Conservation (phyloP, 2,888 invertebrate genomes). For the Oscheius sp. region DNA sequence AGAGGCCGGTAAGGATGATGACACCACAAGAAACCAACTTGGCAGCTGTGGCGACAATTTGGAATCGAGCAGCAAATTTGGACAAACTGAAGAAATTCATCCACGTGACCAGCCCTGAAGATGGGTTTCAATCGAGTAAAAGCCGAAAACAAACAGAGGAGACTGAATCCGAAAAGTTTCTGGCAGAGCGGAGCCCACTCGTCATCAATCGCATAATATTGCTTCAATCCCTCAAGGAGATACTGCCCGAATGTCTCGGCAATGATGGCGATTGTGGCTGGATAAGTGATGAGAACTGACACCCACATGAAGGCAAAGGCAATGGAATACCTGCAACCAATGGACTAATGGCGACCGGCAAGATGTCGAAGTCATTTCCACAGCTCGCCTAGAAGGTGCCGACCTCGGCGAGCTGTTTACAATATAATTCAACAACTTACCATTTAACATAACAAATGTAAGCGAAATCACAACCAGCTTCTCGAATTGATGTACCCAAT, state of each 20-base stretch:
- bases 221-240: conserved; percentile 59
- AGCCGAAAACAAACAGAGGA: conserved; percentile 66
- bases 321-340: conserved; percentile 50
- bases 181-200: conserved; percentile 63
- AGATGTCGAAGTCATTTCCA: too few species aligned
- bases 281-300: conserved; percentile 71
- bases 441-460: conserved; percentile 69
- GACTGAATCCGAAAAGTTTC: conserved; percentile 70
- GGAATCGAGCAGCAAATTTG: conserved; percentile 71
- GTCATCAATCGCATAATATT: conserved; percentile 52
- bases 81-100: conserved; percentile 72
- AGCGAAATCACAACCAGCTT: conserved; percentile 72
- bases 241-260: conserved; percentile 72
- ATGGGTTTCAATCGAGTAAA: background rate
- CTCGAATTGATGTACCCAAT: conserved; percentile 69
- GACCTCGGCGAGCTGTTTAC: too few species aligned
- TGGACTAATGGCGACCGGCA: background rate
- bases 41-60: conserved; percentile 71
- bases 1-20: conserved; percentile 71
- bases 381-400: too few species aligned
- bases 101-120: conserved; percentile 70
- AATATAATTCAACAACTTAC: conserved; percentile 30
- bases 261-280: conserved; percentile 71
- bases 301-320: conserved; percentile 73
- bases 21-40: conserved; percentile 67